Evolutionary conservation across 2,888 invertebrate species (phyloP).

Genomic region (Synanthedon andrenaeformis): DNA sequence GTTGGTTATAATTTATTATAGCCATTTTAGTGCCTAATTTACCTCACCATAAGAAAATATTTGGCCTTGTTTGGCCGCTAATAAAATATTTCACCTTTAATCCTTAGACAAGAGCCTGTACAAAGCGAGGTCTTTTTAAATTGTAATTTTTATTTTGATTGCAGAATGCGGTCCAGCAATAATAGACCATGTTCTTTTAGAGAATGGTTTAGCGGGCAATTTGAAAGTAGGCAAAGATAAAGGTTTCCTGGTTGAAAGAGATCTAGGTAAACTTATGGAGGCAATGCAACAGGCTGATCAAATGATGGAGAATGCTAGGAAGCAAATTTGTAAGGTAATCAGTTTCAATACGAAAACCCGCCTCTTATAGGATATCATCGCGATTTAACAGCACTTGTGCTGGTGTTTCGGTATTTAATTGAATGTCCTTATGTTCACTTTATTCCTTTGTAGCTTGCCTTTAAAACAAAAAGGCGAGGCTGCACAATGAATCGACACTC

Average conservation of each 20-base stretch:
- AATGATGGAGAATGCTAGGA: constrained; percentile 71
- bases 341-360: not conserved
- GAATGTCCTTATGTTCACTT: too few species aligned
- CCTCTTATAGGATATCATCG: not conserved
- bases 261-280: constrained; percentile 71
- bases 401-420: not conserved
- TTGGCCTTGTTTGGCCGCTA: too few species aligned
- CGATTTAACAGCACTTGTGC: not conserved
- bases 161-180: constrained; percentile 91
- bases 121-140: too few species aligned
- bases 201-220: constrained; percentile 74
- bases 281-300: constrained; percentile 79
- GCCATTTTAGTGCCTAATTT: too few species aligned
- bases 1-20: too few species aligned
- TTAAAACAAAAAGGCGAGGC: too few species aligned
- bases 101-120: too few species aligned
- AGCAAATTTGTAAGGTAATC: constrained; percentile 68
- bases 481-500: too few species aligned
- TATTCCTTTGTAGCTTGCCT: too few species aligned
- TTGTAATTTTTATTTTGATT: too few species aligned
- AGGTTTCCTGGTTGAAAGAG: constrained; percentile 73
- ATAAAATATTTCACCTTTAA: too few species aligned
- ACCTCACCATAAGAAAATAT: too few species aligned
- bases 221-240: constrained; percentile 61
- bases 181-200: constrained; percentile 88